phyloP scores from a whole-genome alignment of 2,888 invertebrate genomes.

The Caenorhabditis zanzibari region DNA sequence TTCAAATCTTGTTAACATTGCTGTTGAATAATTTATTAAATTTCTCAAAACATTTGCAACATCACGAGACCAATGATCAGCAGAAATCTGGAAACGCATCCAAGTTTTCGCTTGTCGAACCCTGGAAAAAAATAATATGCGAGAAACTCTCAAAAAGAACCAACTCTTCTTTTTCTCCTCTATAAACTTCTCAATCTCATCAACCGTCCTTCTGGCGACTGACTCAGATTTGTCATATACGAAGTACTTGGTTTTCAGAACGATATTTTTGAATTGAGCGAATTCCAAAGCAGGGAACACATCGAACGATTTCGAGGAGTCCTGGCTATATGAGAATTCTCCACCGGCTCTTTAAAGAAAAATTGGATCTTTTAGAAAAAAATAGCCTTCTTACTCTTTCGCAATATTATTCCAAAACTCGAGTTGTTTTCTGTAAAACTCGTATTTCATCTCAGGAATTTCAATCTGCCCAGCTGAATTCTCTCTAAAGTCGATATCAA shows the following conservation, averaged over 20 bases:
- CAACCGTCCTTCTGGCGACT: background rate
- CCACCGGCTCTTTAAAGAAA: conserved; percentile 28
- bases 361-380: background rate
- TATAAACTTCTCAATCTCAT: conserved; percentile 5
- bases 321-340: conserved; percentile 17
- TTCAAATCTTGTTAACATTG: conserved; percentile 2
- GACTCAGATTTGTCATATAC: background rate
- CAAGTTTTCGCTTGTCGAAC: background rate
- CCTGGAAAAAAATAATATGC: background rate
- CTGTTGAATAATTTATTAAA: background rate
- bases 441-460: conserved; percentile 24
- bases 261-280: conserved; percentile 10
- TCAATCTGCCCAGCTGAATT: conserved; percentile 1
- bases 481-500: conserved; percentile 34
- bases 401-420: conserved; percentile 32
- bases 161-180: conserved; percentile 4
- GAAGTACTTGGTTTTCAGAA: background rate
- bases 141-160: background rate
- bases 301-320: conserved; percentile 11
- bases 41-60: background rate
- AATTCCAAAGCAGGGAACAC: conserved; percentile 11
- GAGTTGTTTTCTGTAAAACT: background rate
- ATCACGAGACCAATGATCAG: too few species aligned
- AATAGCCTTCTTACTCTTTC: conserved; percentile 1
- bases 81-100: background rate